These are phyloP conservation scores for Octonoba sinensis DNA, from an alignment of 2,888 invertebrate genomes.

Conservation along the genomic window DNA sequence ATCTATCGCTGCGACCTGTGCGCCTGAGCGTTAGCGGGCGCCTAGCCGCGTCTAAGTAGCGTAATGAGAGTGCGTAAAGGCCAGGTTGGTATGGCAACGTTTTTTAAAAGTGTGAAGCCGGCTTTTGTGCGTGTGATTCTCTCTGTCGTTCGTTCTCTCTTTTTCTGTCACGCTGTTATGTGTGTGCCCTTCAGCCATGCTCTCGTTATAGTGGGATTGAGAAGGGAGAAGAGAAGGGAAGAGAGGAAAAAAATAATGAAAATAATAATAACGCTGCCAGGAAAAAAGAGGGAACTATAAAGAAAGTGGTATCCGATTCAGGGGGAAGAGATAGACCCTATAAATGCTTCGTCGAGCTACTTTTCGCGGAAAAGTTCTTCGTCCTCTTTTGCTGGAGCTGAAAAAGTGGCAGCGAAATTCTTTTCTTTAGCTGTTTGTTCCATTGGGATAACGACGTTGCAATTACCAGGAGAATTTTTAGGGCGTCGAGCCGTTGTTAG, in stretches of 20 bases:
- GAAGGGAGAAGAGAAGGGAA: background rate
- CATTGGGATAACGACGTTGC: conserved; percentile 55
- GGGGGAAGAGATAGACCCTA: conserved; percentile 33
- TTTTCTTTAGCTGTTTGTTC: conserved; percentile 39
- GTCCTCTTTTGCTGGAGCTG: background rate
- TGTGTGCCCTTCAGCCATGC: conserved; percentile 43
- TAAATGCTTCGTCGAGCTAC: conserved; percentile 57
- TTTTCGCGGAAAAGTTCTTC: conserved; percentile 10
- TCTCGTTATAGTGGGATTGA: conserved; percentile 57
- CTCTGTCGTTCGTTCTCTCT: conserved; percentile 10
- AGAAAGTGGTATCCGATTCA: background rate
- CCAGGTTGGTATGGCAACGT: conserved; percentile 59
- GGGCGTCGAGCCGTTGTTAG: conserved; percentile 57
- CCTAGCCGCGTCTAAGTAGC: conserved; percentile 49
- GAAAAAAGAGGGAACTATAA: background rate
- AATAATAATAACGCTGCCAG: background rate
- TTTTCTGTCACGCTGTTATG: conserved; percentile 12
- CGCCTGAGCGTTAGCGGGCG: background rate
- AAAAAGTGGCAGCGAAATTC: conserved; percentile 20
- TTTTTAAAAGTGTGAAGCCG: conserved; percentile 57
- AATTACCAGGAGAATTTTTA: conserved; percentile 55
- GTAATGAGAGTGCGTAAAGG: conserved; percentile 56
- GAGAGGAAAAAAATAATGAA: background rate
- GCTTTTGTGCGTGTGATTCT: conserved; percentile 26
- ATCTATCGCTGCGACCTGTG: conserved; percentile 23